Evolutionary conservation across 2,113 vertebrate genomes (phyloP).

Genomic region (Ciconia boyciana): DNA sequence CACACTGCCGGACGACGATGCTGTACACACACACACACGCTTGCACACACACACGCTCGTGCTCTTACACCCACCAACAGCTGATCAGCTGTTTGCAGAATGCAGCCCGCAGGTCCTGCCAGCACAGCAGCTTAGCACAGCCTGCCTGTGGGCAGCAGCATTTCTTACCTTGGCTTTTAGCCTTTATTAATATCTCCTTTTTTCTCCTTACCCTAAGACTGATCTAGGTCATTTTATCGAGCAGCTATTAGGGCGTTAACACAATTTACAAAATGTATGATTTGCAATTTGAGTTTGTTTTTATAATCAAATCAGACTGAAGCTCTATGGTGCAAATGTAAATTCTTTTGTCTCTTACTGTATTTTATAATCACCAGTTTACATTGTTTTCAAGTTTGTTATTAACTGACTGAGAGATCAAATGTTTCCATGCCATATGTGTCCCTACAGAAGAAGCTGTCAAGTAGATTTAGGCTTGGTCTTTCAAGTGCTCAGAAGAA

Average conservation of each 20-base stretch:
- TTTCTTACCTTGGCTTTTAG: not conserved
- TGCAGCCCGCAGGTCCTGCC: not conserved
- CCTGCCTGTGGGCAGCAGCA: not conserved
- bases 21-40: not conserved
- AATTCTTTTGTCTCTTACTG: not conserved
- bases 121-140: not conserved
- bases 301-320: not conserved
- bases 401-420: not conserved
- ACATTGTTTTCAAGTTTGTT: not conserved
- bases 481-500: conserved; percentile 9
- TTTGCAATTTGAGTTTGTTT: not conserved
- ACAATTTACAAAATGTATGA: not conserved
- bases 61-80: not conserved
- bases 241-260: not conserved
- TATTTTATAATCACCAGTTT: not conserved
- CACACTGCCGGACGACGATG: rapidly evolving
- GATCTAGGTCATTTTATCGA: not conserved
- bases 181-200: not conserved
- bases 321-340: not conserved
- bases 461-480: conserved; percentile 40
- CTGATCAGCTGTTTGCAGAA: not conserved
- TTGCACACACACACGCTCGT: no score
- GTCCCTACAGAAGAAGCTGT: conserved; percentile 39
- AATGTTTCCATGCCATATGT: not conserved
- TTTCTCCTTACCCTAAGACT: not conserved